Conservation (phyloP, 2,888 invertebrate genomes). For the Miltochrista miniata region DNA sequence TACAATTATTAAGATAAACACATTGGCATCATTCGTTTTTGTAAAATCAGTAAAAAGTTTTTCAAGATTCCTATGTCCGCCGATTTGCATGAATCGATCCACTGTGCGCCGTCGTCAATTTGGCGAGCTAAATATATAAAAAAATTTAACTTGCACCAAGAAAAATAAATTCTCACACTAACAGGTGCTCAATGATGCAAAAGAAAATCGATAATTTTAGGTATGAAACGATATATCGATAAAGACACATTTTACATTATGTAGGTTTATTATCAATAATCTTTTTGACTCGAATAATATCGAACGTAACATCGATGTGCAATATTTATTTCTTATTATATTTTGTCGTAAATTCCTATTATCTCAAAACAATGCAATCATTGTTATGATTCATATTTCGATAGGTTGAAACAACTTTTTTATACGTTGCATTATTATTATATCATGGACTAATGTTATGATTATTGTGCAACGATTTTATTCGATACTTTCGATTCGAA, state of each 20-base stretch:
- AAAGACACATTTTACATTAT: slow-evolving; percentile 39
- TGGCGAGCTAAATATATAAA: too few relatives aligned
- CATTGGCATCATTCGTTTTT: too few relatives aligned
- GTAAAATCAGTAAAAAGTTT: too few relatives aligned
- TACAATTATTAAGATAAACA: too few relatives aligned
- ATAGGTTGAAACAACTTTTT: slow-evolving; percentile 23
- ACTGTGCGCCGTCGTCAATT: too few relatives aligned
- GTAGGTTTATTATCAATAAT: slow-evolving; percentile 23
- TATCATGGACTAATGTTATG: slow-evolving; percentile 31
- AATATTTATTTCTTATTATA: slow-evolving; percentile 33
- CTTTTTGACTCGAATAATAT: slow-evolving; percentile 17
- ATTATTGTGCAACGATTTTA: slow-evolving; percentile 29
- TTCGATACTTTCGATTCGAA: slow-evolving; percentile 22
- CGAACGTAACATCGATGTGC: slow-evolving; percentile 25
- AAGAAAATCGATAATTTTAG: slow-evolving; percentile 9
- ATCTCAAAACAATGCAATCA: slow-evolving; percentile 32
- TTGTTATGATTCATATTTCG: slow-evolving; percentile 25
- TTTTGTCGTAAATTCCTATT: slow-evolving; percentile 34
- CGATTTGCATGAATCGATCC: too few relatives aligned
- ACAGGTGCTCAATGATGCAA: slow-evolving; percentile 48
- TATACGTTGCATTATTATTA: slow-evolving; percentile 32
- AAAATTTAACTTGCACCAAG: neutral
- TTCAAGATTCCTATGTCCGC: too few relatives aligned
- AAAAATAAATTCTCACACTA: slow-evolving; percentile 29
- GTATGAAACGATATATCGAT: slow-evolving; percentile 21